Evolutionary conservation across 2,113 vertebrate genomes (phyloP).

Genomic region (Tretioscincus oriximinensis): DNA sequence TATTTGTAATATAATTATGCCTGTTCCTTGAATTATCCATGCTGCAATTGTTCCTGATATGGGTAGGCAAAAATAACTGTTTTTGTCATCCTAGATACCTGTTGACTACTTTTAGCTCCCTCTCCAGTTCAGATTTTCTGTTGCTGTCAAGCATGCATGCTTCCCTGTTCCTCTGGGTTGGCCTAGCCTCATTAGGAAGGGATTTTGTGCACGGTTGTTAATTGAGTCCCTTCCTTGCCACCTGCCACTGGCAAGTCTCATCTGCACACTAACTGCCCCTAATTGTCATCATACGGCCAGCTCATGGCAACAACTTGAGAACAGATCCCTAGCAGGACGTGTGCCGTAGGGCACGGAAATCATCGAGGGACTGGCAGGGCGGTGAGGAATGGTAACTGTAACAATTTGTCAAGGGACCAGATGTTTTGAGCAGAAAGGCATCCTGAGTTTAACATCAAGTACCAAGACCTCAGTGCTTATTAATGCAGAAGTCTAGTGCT

Average conservation of each 20-base stretch:
- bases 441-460: constrained; percentile 39
- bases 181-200: constrained; percentile 80
- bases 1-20: neutral
- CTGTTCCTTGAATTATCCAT: neutral
- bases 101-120: constrained; percentile 58
- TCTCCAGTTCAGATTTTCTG: constrained; percentile 52
- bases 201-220: constrained; percentile 75
- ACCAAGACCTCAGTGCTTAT: constrained; percentile 39
- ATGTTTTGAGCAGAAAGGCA: constrained; percentile 62
- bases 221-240: constrained; percentile 74
- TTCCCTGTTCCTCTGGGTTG: constrained; percentile 69
- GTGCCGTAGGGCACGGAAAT: constrained; percentile 37
- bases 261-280: constrained; percentile 75
- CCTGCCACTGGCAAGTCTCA: constrained; percentile 77
- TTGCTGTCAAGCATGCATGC: constrained; percentile 63
- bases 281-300: constrained; percentile 76
- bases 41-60: neutral
- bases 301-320: constrained; percentile 72
- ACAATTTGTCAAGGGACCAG: constrained; percentile 70
- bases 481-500: neutral
- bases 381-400: constrained; percentile 40
- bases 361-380: constrained; percentile 42
- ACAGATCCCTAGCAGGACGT: constrained; percentile 70
- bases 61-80: fast-evolving
- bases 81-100: constrained; percentile 53